These are phyloP conservation scores for roundworm (Caenorhabditis elegans) DNA, from an alignment of 1,140 invertebrate genomes.

Conservation along the genomic window DNA sequence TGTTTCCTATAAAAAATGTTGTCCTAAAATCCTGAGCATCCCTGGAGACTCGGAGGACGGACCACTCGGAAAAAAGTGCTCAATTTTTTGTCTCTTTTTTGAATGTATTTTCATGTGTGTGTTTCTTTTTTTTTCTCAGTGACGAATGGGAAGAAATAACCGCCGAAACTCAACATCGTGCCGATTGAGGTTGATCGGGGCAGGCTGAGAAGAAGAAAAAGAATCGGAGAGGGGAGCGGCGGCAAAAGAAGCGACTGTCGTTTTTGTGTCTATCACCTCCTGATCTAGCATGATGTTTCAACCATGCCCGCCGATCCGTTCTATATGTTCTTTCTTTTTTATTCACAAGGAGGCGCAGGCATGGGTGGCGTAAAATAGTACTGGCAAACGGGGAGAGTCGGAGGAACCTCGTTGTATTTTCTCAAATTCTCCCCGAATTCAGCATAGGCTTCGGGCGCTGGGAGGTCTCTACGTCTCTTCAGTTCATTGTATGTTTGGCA, in stretches of 20 bases:
- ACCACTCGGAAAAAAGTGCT: background rate
- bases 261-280: background rate
- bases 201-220: conserved; percentile 13
- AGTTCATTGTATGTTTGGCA: background rate
- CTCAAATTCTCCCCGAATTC: conserved; percentile 20
- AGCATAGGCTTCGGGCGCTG: conserved; percentile 22
- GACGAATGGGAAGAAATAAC: background rate
- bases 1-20: background rate
- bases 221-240: conserved; percentile 28
- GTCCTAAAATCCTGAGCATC: background rate
- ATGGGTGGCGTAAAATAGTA: conserved; percentile 1
- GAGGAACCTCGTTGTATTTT: background rate
- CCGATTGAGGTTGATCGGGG: conserved; percentile 25
- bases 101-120: background rate
- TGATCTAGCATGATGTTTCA: conserved; percentile 11
- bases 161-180: conserved; percentile 15
- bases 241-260: conserved; percentile 23
- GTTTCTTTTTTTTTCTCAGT: conserved; percentile 17
- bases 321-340: conserved; percentile 27
- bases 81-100: background rate
- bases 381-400: background rate
- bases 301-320: conserved; percentile 2
- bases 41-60: background rate
- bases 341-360: conserved; percentile 6
- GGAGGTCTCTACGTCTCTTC: background rate